A percentile compares a stretch with the other conserved stretches of the same genome.
Evolutionary conservation across 2,113 vertebrate species (phyloP).

Genomic region (Rhinichthys klamathensis): DNA sequence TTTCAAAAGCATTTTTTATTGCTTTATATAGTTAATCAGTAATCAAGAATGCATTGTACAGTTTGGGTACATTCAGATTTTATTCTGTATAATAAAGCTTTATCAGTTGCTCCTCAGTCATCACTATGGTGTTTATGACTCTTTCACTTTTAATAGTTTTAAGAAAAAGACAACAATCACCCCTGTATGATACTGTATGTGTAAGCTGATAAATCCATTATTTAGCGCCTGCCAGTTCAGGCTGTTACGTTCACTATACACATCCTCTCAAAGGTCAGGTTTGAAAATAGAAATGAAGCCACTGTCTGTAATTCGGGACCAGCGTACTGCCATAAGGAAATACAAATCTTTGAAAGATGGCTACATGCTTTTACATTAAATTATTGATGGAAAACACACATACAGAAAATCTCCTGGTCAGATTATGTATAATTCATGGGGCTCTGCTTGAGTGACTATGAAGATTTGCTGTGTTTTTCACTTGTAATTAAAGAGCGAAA

Average conservation of each 20-base stretch:
- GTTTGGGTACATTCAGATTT: slow-evolving; percentile 5
- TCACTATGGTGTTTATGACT: slow-evolving; percentile 9
- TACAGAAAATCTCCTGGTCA: slow-evolving; percentile 55
- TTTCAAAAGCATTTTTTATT: slow-evolving; percentile 25
- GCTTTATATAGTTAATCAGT: slow-evolving; percentile 27
- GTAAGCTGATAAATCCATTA: not conserved
- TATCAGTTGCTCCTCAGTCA: slow-evolving; percentile 13
- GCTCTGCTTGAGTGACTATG: slow-evolving; percentile 28
- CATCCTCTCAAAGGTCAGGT: slow-evolving; percentile 45
- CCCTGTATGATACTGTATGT: slow-evolving; percentile 2
- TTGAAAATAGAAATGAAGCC: slow-evolving; percentile 45
- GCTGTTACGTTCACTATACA: slow-evolving; percentile 18
- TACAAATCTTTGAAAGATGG: slow-evolving; percentile 38
- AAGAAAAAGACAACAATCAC: not conserved
- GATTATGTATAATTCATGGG: slow-evolving; percentile 60
- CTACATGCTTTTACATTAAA: slow-evolving; percentile 56
- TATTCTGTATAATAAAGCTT: slow-evolving; percentile 17
- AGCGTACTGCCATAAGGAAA: slow-evolving; percentile 17
- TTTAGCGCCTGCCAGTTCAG: slow-evolving; percentile 28
- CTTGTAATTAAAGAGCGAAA: slow-evolving; percentile 57
- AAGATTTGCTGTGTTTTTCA: slow-evolving; percentile 49
- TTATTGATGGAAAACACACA: slow-evolving; percentile 58
- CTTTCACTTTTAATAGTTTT: slow-evolving; percentile 16
- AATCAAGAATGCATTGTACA: slow-evolving; percentile 21
- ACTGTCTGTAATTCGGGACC: slow-evolving; percentile 9